phyloP scores from a whole-genome alignment of 2,888 invertebrate species.

The Ectemnius lituratus region DNA sequence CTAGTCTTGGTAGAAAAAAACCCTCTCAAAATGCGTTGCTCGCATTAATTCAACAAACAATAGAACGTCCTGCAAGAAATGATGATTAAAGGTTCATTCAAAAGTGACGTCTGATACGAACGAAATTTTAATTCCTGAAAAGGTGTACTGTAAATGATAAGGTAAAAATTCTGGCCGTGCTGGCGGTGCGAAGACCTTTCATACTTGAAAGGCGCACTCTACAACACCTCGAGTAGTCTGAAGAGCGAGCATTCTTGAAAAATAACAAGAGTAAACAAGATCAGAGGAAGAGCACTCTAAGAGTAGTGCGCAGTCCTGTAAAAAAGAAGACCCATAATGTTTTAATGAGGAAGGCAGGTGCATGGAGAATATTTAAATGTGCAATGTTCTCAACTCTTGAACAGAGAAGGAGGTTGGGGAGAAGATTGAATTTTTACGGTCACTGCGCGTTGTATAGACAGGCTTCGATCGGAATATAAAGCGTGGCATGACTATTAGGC shows the following conservation, averaged over 20 bases:
- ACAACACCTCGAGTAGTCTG: conserved; percentile 10
- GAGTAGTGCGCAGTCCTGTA: background rate
- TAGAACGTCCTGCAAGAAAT: no score
- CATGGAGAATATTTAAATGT: no score
- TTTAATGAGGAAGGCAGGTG: background rate
- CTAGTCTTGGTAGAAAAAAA: no score
- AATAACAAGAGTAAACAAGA: conserved; percentile 17
- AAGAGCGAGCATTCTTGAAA: conserved; percentile 8
- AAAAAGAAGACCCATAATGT: background rate
- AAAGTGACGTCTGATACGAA: no score
- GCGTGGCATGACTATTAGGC: background rate
- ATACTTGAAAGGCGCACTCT: conserved; percentile 6
- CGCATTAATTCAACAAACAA: no score
- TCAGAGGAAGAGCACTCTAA: background rate
- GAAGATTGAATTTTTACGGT: no score
- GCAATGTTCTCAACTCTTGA: no score
- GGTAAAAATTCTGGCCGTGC: background rate
- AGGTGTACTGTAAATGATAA: background rate
- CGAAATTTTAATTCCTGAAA: background rate
- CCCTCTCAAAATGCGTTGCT: no score
- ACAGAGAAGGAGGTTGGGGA: no score
- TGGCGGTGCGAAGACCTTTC: conserved; percentile 14
- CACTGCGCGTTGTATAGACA: no score
- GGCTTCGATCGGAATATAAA: background rate
- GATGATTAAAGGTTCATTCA: no score